Conservation (phyloP, 2,113 vertebrate species). For the Scortum barcoo region DNA sequence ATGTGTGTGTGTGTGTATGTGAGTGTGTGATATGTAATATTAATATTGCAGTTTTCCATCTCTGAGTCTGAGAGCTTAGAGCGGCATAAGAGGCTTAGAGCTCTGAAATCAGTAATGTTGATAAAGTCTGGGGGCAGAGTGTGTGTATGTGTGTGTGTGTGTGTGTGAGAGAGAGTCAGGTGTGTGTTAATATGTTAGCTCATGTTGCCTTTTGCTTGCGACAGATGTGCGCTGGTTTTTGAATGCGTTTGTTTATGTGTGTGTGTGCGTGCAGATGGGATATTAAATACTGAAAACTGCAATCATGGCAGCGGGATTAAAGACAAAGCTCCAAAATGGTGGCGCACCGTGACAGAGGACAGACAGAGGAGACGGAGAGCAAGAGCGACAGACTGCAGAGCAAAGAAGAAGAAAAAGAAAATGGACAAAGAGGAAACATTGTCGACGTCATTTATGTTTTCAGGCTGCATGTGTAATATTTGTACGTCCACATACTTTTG, state of each 20-base stretch:
- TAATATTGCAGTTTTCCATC: constrained; percentile 79
- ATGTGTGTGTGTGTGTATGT: neutral
- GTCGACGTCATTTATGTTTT: neutral
- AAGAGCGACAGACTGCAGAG: neutral
- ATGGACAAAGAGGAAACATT: neutral
- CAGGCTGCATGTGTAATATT: neutral
- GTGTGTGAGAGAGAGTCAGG: constrained; percentile 48
- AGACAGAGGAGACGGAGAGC: constrained; percentile 48
- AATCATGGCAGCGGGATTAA: constrained; percentile 82
- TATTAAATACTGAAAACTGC: constrained; percentile 82
- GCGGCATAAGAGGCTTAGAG: constrained; percentile 83
- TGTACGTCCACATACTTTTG: neutral
- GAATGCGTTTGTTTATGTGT: constrained; percentile 33
- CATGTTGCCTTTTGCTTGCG: constrained; percentile 43
- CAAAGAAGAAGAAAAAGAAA: neutral
- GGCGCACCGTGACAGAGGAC: constrained; percentile 52
- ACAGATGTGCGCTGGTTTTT: constrained; percentile 61
- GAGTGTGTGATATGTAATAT: constrained; percentile 68
- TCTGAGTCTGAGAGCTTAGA: constrained; percentile 79
- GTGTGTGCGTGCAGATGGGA: constrained; percentile 39
- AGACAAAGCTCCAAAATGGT: constrained; percentile 81
- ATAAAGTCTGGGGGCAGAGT: constrained; percentile 62
- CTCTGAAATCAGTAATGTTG: constrained; percentile 79
- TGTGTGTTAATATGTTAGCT: constrained; percentile 40
- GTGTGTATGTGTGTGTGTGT: constrained; percentile 14